A percentile compares a stretch with the other conserved stretches of the same genome.
Conservation (phyloP, 2,113 vertebrate species). For the Petromus typicus region DNA sequence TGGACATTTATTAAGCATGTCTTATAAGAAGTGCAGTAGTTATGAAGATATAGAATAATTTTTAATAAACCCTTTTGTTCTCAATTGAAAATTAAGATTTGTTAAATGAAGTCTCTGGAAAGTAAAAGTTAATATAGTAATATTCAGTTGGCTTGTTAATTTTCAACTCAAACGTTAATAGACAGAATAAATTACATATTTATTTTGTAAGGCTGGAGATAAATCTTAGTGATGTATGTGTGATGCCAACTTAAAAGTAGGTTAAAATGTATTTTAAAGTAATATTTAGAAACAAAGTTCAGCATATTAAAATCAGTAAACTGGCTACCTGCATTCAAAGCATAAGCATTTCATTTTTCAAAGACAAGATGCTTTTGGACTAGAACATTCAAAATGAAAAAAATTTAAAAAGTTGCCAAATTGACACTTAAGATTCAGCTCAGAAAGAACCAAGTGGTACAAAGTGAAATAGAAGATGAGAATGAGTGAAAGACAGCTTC, state of each 20-base stretch:
- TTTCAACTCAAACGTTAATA: not conserved
- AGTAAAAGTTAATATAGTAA: not conserved
- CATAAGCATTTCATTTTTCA: not conserved
- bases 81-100: not conserved
- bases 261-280: not conserved
- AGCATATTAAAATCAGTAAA: not conserved
- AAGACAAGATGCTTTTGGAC: not conserved
- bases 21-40: not conserved
- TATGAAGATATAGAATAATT: not conserved
- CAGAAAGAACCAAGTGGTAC: not conserved
- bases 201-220: not conserved
- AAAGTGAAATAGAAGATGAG: constrained; percentile 24
- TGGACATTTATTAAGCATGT: not conserved
- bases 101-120: not conserved
- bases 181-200: not conserved
- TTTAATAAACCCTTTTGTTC: not conserved
- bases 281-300: not conserved
- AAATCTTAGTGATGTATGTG: not conserved
- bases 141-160: not conserved
- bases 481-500: not conserved
- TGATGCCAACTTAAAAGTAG: not conserved
- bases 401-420: not conserved
- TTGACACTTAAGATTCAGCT: not conserved
- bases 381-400: constrained; percentile 27
- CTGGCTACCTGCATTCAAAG: not conserved